A percentile compares a stretch with the other conserved stretches of the same genome.
These are phyloP conservation scores for Nasonia vitripennis DNA, from an alignment of 1,140 invertebrate species.

Conservation along the genomic window DNA sequence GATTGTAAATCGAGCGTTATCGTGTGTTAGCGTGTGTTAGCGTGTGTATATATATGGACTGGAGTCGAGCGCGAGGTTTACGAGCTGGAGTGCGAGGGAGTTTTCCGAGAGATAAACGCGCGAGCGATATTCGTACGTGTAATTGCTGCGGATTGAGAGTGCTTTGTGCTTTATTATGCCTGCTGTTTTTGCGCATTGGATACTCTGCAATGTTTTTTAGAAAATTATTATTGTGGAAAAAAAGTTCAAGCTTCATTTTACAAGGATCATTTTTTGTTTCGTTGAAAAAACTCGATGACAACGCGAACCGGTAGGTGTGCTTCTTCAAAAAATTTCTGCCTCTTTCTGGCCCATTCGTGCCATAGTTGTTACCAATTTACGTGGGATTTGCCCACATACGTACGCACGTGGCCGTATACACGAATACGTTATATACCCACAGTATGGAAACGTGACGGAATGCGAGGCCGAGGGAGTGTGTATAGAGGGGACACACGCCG, in stretches of 20 bases:
- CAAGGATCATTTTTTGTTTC: too few relatives aligned
- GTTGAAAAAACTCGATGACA: too few relatives aligned
- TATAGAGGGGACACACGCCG: background rate
- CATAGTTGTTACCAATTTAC: too few relatives aligned
- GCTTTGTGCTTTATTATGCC: background rate
- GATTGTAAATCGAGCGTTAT: background rate
- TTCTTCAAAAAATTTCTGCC: too few relatives aligned
- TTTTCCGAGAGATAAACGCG: background rate
- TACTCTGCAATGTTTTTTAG: background rate
- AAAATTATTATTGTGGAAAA: background rate
- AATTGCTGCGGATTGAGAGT: background rate
- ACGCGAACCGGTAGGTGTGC: too few relatives aligned
- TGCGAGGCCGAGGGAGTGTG: background rate
- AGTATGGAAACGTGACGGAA: constrained; percentile 26
- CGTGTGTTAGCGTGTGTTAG: background rate
- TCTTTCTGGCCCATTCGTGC: too few relatives aligned
- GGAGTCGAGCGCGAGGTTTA: background rate
- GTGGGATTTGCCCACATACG: too few relatives aligned
- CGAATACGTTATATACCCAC: background rate
- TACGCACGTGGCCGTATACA: background rate
- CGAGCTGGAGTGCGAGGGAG: background rate
- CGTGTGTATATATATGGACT: background rate
- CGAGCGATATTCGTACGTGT: background rate
- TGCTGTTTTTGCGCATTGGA: background rate
- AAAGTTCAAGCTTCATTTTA: too few relatives aligned